Evolutionary conservation across 2,797 vertebrate genomes (phyloP).

Genomic region (Typhlichthys subterraneus): DNA sequence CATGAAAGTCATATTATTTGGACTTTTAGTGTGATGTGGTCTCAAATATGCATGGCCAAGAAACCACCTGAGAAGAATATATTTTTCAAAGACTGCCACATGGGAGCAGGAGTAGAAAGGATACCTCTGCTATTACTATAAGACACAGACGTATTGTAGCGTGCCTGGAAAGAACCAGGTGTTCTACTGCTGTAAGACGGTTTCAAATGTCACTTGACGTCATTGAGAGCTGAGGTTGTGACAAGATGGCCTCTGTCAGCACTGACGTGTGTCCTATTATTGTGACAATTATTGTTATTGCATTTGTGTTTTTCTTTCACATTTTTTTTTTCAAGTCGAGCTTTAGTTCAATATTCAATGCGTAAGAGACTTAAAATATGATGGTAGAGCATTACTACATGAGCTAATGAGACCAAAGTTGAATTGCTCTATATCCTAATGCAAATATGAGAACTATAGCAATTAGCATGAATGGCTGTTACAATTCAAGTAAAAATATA

Average conservation of each 20-base stretch:
- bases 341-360: too few relatives aligned
- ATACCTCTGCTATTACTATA: not conserved
- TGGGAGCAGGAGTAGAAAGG: not conserved
- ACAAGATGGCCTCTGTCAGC: conserved; percentile 34
- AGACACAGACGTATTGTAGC: not conserved
- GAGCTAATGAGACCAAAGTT: too few relatives aligned
- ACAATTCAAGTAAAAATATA: too few relatives aligned
- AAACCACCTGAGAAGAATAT: not conserved
- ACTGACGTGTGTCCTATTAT: not conserved
- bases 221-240: conserved; percentile 1
- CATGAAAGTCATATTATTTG: conserved; percentile 11
- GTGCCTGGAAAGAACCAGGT: not conserved
- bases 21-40: not conserved
- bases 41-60: not conserved
- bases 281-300: too few relatives aligned
- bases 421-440: too few relatives aligned
- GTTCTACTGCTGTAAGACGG: not conserved
- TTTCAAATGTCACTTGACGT: not conserved
- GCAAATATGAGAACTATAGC: too few relatives aligned
- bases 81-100: not conserved
- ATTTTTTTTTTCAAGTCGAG: too few relatives aligned
- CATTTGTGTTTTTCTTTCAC: too few relatives aligned
- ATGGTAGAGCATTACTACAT: too few relatives aligned
- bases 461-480: too few relatives aligned
- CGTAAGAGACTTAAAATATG: too few relatives aligned